Percentiles rank a stretch among this genome's conserved stretches.
These are phyloP conservation scores for Trichogramma evanescens DNA, from an alignment of 2,888 invertebrate genomes.

Conservation along the genomic window DNA sequence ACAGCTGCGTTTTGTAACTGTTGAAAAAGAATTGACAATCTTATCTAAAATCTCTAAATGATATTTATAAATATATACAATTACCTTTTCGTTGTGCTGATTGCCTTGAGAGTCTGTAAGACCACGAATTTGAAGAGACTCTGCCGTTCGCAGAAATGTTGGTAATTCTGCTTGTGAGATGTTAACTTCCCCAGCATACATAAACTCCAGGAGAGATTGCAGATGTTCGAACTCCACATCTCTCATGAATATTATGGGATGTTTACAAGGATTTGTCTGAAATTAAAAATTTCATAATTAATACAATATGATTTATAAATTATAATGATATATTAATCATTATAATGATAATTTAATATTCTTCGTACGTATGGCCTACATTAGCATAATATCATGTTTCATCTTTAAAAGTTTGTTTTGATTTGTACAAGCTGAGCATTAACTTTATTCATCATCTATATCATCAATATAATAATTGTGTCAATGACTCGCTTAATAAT, in stretches of 20 bases:
- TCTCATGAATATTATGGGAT: slow-evolving; percentile 78
- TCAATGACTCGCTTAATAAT: too few species aligned
- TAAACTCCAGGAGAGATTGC: slow-evolving; percentile 71
- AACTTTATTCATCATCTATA: too few species aligned
- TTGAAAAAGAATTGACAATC: neutral
- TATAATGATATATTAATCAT: too few species aligned
- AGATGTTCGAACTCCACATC: slow-evolving; percentile 75
- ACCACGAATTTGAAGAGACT: slow-evolving; percentile 71
- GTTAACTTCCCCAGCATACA: slow-evolving; percentile 81
- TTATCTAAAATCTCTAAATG: neutral
- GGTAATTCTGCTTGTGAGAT: slow-evolving; percentile 72
- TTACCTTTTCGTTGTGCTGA: slow-evolving; percentile 46
- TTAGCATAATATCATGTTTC: too few species aligned
- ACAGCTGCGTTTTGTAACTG: neutral
- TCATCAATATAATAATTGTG: too few species aligned
- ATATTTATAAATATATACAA: neutral
- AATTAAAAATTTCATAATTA: slow-evolving; percentile 37
- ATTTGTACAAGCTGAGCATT: too few species aligned
- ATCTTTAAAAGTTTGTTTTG: too few species aligned
- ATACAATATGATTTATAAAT: too few species aligned
- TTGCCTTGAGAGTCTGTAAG: slow-evolving; percentile 58
- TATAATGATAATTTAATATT: too few species aligned
- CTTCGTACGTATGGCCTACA: too few species aligned
- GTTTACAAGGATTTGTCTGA: slow-evolving; percentile 76
- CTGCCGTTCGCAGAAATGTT: slow-evolving; percentile 69